A percentile compares a stretch with the other conserved stretches of the same genome.
Evolutionary conservation across 2,113 vertebrate genomes (phyloP).

Genomic region (Shinisaurus crocodilurus): DNA sequence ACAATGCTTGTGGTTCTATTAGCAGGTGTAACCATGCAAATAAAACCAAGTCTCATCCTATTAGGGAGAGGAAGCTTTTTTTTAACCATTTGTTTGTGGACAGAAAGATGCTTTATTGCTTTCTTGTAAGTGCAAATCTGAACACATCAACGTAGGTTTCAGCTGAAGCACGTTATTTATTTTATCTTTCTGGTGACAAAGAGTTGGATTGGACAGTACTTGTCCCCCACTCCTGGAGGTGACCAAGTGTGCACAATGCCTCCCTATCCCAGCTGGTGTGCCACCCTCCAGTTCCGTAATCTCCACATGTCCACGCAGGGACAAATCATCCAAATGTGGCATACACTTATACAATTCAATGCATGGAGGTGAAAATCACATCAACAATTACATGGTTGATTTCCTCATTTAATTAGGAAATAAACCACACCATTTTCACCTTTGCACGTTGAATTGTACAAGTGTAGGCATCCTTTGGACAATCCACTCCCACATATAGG

Average conservation of each 20-base stretch:
- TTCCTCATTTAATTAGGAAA: not conserved
- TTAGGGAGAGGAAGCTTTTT: slow-evolving; percentile 26
- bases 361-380: not conserved
- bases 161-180: slow-evolving; percentile 60
- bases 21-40: not conserved
- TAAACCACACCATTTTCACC: not conserved
- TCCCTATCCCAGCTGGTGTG: not conserved
- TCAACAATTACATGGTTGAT: too few species aligned
- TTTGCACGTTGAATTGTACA: not conserved
- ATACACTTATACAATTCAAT: not conserved
- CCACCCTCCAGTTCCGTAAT: not conserved
- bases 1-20: slow-evolving; percentile 14
- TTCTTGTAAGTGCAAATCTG: slow-evolving; percentile 3
- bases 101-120: slow-evolving; percentile 37
- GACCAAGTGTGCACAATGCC: not conserved
- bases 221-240: too few species aligned
- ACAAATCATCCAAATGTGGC: not conserved
- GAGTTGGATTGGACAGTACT: slow-evolving; percentile 7
- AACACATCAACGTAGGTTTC: slow-evolving; percentile 37
- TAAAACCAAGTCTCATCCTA: slow-evolving; percentile 33
- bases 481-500: not conserved
- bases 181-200: slow-evolving; percentile 52
- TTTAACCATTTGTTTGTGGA: slow-evolving; percentile 39
- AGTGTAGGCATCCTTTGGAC: not conserved
- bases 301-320: not conserved